Evolutionary conservation across 2,113 vertebrate species (phyloP).

Genomic region (Paracanthobrama guichenoti): DNA sequence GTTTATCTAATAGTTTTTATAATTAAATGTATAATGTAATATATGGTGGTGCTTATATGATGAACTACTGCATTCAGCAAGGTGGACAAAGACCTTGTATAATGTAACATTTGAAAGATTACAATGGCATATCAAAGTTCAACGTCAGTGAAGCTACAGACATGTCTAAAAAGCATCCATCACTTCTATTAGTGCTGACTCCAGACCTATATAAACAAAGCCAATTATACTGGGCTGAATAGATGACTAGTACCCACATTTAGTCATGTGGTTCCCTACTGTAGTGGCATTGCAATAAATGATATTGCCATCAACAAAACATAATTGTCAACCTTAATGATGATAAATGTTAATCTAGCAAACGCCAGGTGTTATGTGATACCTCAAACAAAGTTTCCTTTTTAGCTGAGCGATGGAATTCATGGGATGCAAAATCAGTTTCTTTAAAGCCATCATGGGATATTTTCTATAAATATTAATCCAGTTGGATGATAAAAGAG

Average conservation of each 20-base stretch:
- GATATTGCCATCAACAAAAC: background rate
- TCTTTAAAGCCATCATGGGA: background rate
- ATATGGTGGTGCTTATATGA: too few species aligned
- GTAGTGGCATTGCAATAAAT: background rate
- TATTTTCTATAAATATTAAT: constrained; percentile 44
- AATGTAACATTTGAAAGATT: background rate
- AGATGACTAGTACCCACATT: background rate
- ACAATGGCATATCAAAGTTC: background rate
- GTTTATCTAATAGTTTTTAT: too few species aligned
- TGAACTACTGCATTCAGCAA: background rate
- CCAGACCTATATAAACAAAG: background rate
- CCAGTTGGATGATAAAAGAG: background rate
- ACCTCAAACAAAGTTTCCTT: background rate
- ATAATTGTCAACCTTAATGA: background rate
- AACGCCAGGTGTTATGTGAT: background rate
- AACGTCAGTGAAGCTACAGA: background rate
- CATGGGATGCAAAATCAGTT: background rate
- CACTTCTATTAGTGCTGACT: background rate
- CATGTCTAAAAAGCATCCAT: constrained; percentile 1
- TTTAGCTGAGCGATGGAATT: background rate
- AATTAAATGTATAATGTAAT: too few species aligned
- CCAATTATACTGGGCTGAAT: background rate
- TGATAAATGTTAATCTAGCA: background rate
- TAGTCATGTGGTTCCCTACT: background rate
- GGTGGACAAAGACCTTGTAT: background rate